A percentile compares a stretch with the other conserved stretches of the same genome.
These are phyloP conservation scores for Spea hammondii DNA, from an alignment of 2,797 vertebrate species.

Conservation along the genomic window DNA sequence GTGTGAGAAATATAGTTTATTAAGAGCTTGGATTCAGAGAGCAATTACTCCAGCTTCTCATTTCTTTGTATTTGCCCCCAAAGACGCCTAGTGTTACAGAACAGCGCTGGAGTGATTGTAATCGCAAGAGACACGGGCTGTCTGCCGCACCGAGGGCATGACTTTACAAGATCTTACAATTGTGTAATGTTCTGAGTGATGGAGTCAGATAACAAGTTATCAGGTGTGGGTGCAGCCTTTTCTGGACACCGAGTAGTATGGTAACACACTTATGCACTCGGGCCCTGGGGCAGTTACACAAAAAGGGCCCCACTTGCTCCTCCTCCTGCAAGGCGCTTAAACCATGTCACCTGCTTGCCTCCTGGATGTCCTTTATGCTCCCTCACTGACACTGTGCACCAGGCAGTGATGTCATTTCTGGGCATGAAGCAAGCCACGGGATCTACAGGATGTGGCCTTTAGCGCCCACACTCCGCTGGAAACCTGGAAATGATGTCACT, in stretches of 20 bases:
- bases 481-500: too few species aligned
- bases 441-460: too few species aligned
- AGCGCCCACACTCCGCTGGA: too few species aligned
- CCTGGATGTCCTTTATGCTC: too few species aligned
- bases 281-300: not conserved
- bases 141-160: not conserved
- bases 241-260: not conserved
- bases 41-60: constrained; percentile 9
- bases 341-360: too few species aligned
- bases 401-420: too few species aligned
- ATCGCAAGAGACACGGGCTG: not conserved
- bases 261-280: not conserved
- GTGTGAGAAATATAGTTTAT: constrained; percentile 10
- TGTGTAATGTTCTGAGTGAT: not conserved
- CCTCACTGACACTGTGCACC: too few species aligned
- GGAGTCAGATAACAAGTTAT: not conserved
- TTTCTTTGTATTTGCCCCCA: not conserved
- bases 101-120: not conserved
- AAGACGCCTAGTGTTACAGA: constrained; percentile 16
- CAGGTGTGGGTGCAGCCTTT: not conserved
- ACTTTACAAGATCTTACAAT: constrained; percentile 12
- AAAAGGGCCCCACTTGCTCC: too few species aligned
- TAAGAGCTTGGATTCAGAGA: constrained; percentile 2
- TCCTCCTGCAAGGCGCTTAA: too few species aligned
- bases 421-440: too few species aligned